Base-by-base conservation (phyloP, 1,140 invertebrate species). In the Hyles vespertilio region DNA sequence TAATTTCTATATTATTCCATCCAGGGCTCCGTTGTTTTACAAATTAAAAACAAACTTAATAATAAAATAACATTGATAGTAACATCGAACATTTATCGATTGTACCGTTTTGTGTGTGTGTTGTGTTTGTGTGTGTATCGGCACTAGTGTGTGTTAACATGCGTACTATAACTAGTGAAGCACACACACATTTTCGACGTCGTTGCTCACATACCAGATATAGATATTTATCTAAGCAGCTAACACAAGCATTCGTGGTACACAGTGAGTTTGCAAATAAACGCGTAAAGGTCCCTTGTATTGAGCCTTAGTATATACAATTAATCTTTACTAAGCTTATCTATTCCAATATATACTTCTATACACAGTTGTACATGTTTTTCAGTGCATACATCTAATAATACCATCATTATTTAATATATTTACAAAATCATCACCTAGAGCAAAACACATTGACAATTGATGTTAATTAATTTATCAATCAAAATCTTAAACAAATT, bases 151-250 rank as follows among this genome's bases (percentile, higher is more conserved):
- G 67, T 69, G 51, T 67, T 56, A 9, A 61, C 83, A 87, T 87
- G 84, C 84, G 66, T 70, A 51, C 69, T 80, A 80, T 56, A 69
- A 70, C 81, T 84, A 83, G 49, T 69, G 58, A 84, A 81, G 77
- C 81, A 80, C 82, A 87, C 73, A 75, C 70, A 81, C 64, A 64
- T 61, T 84, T 67, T 65, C 58, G 66, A 77, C 80, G 79, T 65
- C 68, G 80, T 85, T 66, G 86, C 86, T 89, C 86, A 89, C 86
- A 89, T 89, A 89, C 86, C 84, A 86, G 86, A 86, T 82, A 63
- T 74, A 56, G 56, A 48, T 49, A 56, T 51, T 53, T 56, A 61
- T 36, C 36, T 61, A 56, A 36, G 32, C 22, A 63, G 32, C 53
- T 59, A 67, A 66, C 58, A 70, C 8, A 66, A 70, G 63, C 64